These are phyloP conservation scores for Reinhardtius hippoglossoides DNA, from an alignment of 2,113 vertebrate species.

Conservation along the genomic window DNA sequence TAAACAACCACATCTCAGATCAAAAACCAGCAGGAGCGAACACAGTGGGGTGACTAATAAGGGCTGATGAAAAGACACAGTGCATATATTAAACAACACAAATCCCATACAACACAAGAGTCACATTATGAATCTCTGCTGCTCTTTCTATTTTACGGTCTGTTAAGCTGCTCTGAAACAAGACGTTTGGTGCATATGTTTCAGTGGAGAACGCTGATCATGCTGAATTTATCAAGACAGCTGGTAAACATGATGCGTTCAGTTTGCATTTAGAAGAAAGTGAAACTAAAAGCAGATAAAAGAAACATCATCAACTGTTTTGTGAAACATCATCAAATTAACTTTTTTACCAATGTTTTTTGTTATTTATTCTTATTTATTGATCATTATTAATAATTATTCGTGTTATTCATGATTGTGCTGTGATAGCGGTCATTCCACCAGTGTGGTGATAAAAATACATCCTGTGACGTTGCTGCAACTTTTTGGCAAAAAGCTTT, in stretches of 20 bases:
- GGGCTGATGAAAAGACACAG: no score
- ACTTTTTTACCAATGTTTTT: not conserved
- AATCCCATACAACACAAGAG: no score
- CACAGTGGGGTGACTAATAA: no score
- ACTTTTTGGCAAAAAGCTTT: not conserved
- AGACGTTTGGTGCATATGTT: no score
- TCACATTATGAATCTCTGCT: not conserved
- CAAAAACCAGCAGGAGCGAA: no score
- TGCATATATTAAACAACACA: no score
- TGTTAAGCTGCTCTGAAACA: no score
- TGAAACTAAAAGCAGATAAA: not conserved
- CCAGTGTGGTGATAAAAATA: not conserved
- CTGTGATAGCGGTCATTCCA: not conserved
- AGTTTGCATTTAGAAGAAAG: not conserved
- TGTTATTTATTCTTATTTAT: no score
- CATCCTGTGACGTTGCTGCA: not conserved
- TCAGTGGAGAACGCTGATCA: not conserved
- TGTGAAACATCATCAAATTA: not conserved
- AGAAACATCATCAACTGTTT: not conserved
- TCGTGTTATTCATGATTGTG: not conserved
- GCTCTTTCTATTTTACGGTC: no score
- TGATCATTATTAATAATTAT: not conserved
- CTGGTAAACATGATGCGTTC: not conserved
- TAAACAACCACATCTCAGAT: no score
- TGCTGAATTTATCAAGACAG: not conserved